These are phyloP conservation scores for Nautilus pompilius DNA, from an alignment of 1,140 invertebrate species.

Conservation along the genomic window DNA sequence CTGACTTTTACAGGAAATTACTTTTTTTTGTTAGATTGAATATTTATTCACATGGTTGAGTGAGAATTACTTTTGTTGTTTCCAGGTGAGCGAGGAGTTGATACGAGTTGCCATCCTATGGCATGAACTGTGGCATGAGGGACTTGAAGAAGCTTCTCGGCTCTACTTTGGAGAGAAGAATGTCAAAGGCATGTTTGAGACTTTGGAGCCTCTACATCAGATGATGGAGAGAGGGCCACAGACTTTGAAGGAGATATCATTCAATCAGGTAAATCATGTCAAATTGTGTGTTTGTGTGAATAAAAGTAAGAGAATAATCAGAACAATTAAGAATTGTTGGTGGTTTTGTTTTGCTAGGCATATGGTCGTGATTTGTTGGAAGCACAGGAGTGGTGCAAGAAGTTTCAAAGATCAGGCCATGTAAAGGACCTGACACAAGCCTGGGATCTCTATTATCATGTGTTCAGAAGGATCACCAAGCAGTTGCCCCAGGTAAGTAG, in stretches of 20 bases:
- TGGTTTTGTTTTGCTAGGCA: slow-evolving; percentile 55
- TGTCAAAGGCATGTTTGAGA: slow-evolving; percentile 91
- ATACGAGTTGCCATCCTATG: slow-evolving; percentile 98
- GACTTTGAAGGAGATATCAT: slow-evolving; percentile 95
- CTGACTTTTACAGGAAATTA: no score
- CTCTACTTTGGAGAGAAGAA: slow-evolving; percentile 91
- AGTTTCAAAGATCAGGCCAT: slow-evolving; percentile 78
- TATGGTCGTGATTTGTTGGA: slow-evolving; percentile 92
- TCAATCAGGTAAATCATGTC: slow-evolving; percentile 72
- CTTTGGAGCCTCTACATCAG: slow-evolving; percentile 88
- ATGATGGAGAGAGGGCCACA: slow-evolving; percentile 92
- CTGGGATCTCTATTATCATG: slow-evolving; percentile 99
- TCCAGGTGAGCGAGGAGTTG: slow-evolving; percentile 87
- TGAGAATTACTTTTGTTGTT: neutral
- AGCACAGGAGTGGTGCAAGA: slow-evolving; percentile 89
- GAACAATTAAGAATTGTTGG: no score
- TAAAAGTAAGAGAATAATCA: no score
- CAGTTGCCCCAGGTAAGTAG: slow-evolving; percentile 76
- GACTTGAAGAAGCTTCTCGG: slow-evolving; percentile 93
- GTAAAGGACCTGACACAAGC: slow-evolving; percentile 92
- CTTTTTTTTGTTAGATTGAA: no score
- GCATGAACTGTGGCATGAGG: slow-evolving; percentile 99
- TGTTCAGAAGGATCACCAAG: slow-evolving; percentile 90
- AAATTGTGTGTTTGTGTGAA: no score
- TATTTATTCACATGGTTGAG: no score